phyloP scores from a whole-genome alignment of 2,888 invertebrate genomes.

The Odontothrips loti region DNA sequence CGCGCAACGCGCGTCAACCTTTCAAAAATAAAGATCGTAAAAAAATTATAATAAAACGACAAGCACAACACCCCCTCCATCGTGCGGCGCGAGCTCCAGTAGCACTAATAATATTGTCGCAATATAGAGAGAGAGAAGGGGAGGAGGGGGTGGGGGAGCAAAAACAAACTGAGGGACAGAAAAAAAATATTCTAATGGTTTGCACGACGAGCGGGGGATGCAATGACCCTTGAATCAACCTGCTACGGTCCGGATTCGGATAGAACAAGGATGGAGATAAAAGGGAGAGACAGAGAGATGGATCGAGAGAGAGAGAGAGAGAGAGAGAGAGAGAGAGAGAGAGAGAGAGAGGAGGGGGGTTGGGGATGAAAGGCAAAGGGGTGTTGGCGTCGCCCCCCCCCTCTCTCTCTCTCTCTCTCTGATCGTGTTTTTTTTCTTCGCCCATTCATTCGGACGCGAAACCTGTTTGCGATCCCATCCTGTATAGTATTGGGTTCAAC shows the following conservation, averaged over 20 bases:
- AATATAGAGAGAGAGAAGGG: not conserved
- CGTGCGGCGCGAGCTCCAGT: not conserved
- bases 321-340: too few relatives aligned
- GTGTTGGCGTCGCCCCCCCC: not conserved
- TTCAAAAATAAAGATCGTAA: not conserved
- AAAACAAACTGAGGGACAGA: not conserved
- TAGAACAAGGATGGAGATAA: not conserved
- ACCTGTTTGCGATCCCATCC: constrained; percentile 7
- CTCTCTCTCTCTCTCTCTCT: not conserved
- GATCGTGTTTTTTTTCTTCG: not conserved
- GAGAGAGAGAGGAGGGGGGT: not conserved
- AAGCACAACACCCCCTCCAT: not conserved
- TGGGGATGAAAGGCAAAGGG: not conserved
- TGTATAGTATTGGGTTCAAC: constrained; percentile 11
- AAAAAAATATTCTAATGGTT: not conserved
- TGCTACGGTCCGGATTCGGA: not conserved
- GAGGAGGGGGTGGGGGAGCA: not conserved
- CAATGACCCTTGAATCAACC: constrained; percentile 15
- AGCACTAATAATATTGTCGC: constrained; percentile 17
- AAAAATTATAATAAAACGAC: not conserved
- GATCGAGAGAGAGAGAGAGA: too few relatives aligned
- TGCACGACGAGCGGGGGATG: not conserved
- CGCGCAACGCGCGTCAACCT: not conserved
- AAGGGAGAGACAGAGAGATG: too few relatives aligned
- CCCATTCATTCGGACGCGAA: not conserved